Evolutionary conservation across 92 coral and sea anemone genomes (phyloP).

Genomic region (Palythoa grandis): DNA sequence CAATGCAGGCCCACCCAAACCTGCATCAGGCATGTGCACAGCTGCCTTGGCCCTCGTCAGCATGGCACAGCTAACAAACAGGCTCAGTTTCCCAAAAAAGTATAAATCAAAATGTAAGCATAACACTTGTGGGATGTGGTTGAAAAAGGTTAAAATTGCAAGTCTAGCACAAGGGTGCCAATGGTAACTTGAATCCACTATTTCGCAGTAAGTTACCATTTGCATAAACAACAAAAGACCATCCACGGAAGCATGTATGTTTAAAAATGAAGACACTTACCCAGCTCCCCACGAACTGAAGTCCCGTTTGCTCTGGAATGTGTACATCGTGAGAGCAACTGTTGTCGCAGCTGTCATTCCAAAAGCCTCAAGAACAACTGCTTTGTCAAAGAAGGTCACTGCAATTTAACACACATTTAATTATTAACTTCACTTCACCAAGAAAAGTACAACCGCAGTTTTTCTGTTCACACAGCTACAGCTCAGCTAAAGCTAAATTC

Average conservation of each 20-base stretch:
- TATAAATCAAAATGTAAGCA: too few relatives aligned
- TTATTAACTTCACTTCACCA: background rate
- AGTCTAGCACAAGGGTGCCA: too few relatives aligned
- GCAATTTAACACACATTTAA: background rate
- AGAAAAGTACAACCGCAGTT: background rate
- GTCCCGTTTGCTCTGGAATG: conserved; percentile 96
- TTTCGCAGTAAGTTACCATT: too few relatives aligned
- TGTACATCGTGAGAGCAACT: conserved; percentile 91
- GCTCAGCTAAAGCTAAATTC: background rate
- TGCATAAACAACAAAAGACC: background rate
- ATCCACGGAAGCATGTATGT: background rate
- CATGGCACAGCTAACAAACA: too few relatives aligned
- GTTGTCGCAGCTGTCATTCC: conserved; percentile 95
- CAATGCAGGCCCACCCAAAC: too few relatives aligned
- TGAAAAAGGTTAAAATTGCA: too few relatives aligned
- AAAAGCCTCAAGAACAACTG: conserved; percentile 93
- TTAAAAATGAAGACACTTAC: conserved; percentile 50
- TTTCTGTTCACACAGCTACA: background rate
- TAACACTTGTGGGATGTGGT: too few relatives aligned
- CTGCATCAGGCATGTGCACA: too few relatives aligned
- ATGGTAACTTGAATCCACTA: too few relatives aligned
- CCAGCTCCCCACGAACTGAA: conserved; percentile 99
- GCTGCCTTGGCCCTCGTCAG: too few relatives aligned
- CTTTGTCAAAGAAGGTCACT: conserved; percentile 96
- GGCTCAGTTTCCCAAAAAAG: too few relatives aligned